Evolutionary conservation across 2,888 invertebrate genomes (phyloP), one percentile per base, ranked within the genome.

Genomic region (Heteropelma amictum): DNA sequence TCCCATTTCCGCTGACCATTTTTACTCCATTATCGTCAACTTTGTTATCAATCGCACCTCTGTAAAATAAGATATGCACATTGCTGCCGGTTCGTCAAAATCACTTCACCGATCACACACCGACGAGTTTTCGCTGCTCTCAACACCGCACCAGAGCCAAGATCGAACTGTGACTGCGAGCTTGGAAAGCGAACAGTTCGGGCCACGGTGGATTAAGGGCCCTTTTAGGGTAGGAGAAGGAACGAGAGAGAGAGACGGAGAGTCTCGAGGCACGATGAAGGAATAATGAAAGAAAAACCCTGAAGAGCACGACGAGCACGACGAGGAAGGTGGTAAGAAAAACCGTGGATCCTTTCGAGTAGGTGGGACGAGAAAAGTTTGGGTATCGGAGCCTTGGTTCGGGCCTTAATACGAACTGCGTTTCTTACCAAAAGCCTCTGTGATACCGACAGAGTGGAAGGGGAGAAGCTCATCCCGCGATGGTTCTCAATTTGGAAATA

Each of bases 1-100:
- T n/a, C n/a, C n/a, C n/a, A n/a, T n/a, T n/a, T n/a, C n/a, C n/a
- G n/a, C n/a, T n/a, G n/a, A n/a, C n/a, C n/a, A n/a, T n/a, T n/a
- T n/a, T n/a, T n/a, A n/a, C n/a, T n/a, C n/a, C n/a, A 40, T 40
- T 21, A 21, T 14, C 4, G n/a, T 21, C 23, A n/a, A 6, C n/a
- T n/a, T 47, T 2, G 21, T 47, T n/a, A n/a, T 23, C 10, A n/a
- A 0, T 82, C 82, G 42, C 10, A 84, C 84, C 84, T 82, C 81
- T 61, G 77, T 61, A 38, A 75, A 76, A 56, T 73, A 77, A 56
- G 77, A 78, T 76, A 83, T 82, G 76, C 84, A 83, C 84, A 84
- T 84, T 72, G 76, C 78, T 45, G 63, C 58, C 49, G 28, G 61
- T 67, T 30, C n/a, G 65, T 26, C 2, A 65, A 56, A 61, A 56